Evolutionary conservation across 2,797 vertebrate genomes (phyloP).

Genomic region (Micromesistius poutassou): DNA sequence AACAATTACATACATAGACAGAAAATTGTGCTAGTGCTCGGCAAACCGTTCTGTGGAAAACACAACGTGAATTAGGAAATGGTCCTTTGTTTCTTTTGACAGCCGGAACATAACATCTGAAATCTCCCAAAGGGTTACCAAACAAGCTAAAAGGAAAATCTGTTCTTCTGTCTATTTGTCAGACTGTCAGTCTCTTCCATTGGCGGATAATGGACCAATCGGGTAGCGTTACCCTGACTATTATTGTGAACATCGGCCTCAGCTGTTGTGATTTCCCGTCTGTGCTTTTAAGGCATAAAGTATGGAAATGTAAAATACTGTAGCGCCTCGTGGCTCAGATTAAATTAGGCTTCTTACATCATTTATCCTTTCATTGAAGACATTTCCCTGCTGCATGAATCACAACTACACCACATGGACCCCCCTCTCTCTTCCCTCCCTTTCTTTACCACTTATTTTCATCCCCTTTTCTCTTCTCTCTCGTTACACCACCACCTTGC

Average conservation of each 20-base stretch:
- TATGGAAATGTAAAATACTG: neutral
- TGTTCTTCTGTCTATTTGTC: neutral
- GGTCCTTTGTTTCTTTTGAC: neutral
- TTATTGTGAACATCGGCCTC: neutral
- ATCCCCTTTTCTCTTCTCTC: neutral
- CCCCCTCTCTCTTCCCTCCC: neutral
- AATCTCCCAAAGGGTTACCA: neutral
- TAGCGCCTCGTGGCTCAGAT: neutral
- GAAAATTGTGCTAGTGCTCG: slow-evolving; percentile 9
- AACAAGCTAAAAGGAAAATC: slow-evolving; percentile 1
- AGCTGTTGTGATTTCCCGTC: neutral
- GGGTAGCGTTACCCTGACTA: neutral
- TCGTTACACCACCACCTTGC: neutral
- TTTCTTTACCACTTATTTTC: slow-evolving; percentile 12
- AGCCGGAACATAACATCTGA: slow-evolving; percentile 16
- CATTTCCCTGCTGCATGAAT: neutral
- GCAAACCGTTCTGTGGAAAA: neutral
- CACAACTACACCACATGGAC: neutral
- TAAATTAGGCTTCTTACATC: neutral
- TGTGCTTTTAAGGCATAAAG: neutral
- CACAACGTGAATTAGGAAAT: neutral
- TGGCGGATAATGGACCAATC: neutral
- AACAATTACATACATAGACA: slow-evolving; percentile 41
- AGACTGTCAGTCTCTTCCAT: neutral
- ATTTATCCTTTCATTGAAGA: neutral